Conservation (phyloP, 2,113 vertebrate species). For the Indicator maculatus region DNA sequence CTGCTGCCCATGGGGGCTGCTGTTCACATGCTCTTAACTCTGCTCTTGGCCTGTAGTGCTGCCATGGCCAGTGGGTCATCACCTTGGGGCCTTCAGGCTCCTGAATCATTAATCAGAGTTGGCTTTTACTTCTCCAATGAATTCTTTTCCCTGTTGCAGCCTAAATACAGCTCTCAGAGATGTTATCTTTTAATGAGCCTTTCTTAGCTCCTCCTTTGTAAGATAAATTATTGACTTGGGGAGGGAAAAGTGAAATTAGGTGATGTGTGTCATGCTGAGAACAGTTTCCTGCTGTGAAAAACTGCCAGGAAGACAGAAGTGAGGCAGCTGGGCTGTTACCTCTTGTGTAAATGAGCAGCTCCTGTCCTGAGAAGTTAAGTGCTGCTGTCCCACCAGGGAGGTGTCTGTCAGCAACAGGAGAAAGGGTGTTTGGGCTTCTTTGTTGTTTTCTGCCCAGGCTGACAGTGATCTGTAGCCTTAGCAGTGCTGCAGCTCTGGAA, state of each 20-base stretch:
- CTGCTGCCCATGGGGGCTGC: neutral
- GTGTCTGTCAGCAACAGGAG: neutral
- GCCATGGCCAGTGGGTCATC: accelerated
- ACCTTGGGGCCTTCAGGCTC: accelerated
- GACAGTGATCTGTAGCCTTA: neutral
- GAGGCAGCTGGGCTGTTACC: neutral
- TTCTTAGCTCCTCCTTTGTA: neutral
- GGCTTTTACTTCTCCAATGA: neutral
- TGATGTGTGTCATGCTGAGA: neutral
- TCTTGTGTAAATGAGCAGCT: neutral
- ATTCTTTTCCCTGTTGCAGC: neutral
- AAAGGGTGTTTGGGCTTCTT: accelerated
- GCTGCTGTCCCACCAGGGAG: neutral
- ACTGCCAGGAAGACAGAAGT: neutral
- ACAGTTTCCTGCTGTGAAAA: neutral
- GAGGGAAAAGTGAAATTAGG: neutral
- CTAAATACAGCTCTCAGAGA: neutral
- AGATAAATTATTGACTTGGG: neutral
- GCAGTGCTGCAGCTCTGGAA: neutral
- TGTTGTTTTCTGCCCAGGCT: neutral
- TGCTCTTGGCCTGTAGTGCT: neutral
- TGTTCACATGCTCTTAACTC: accelerated
- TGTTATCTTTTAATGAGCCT: neutral
- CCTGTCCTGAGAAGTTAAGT: neutral
- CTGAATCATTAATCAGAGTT: neutral